phyloP scores from a whole-genome alignment of 2,888 invertebrate genomes.

The Plebejus anna region DNA sequence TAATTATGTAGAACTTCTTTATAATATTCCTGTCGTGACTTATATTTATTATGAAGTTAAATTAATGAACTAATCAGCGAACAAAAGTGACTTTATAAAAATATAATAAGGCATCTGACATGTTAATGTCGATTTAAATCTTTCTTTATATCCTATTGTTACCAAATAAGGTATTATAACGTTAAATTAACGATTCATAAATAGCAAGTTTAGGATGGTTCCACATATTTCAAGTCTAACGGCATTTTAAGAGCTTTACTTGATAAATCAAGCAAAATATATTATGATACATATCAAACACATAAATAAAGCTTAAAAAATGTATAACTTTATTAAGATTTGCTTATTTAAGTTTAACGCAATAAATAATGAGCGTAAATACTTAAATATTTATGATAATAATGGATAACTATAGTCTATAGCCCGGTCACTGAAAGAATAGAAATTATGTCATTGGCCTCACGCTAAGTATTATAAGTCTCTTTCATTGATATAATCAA shows the following conservation, averaged over 20 bases:
- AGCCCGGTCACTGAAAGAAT: no score
- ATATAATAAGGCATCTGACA: background rate
- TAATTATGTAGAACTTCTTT: no score
- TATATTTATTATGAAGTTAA: no score
- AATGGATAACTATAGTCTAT: no score
- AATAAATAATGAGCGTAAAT: background rate
- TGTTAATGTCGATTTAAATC: background rate
- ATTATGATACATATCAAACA: background rate
- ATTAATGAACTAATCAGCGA: no score
- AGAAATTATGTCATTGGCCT: no score
- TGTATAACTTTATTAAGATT: background rate
- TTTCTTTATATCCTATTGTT: background rate
- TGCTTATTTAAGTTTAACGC: background rate
- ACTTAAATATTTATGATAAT: background rate
- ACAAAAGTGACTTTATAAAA: no score
- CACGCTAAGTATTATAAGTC: no score
- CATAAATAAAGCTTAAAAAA: background rate
- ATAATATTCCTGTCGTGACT: no score
- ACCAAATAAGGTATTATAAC: background rate
- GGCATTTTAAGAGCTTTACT: background rate
- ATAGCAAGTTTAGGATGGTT: background rate
- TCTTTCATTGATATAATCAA: no score
- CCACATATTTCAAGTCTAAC: background rate
- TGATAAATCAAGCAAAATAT: background rate
- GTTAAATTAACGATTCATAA: constrained; percentile 1